Percentiles rank a stretch among this genome's conserved stretches.
Evolutionary conservation across 2,113 vertebrate species (phyloP).

Genomic region (Rhabdornis inornatus): DNA sequence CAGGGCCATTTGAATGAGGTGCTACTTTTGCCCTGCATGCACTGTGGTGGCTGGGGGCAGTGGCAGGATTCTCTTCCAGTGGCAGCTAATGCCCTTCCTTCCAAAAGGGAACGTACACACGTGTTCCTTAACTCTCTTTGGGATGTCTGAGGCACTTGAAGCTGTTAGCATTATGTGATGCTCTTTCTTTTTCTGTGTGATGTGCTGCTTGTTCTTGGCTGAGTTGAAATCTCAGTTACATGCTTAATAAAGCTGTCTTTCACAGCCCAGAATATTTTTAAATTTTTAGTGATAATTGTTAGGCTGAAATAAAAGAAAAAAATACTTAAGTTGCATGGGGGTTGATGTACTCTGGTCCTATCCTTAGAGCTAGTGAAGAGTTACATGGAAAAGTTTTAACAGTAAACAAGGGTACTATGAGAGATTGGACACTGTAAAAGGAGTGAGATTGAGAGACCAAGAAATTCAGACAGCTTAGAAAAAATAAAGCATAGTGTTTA

Average conservation of each 20-base stretch:
- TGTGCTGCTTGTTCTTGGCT: not conserved
- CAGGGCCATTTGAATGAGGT: not conserved
- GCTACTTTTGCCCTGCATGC: fast-evolving
- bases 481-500: not conserved
- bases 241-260: fast-evolving
- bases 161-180: not conserved
- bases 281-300: not conserved
- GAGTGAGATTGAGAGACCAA: not conserved
- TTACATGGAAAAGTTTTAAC: not conserved
- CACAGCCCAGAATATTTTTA: not conserved
- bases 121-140: not conserved
- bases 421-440: not conserved
- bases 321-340: not conserved
- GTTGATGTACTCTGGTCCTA: not conserved
- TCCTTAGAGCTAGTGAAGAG: not conserved
- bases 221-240: not conserved
- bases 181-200: not conserved
- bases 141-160: not conserved
- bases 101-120: not conserved
- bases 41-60: fast-evolving
- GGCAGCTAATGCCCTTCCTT: not conserved
- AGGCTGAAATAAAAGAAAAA: not conserved
- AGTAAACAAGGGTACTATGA: not conserved
- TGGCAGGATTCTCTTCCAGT: not conserved
- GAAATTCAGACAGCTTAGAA: not conserved